Evolutionary conservation across 2,888 invertebrate species (phyloP), one percentile per base, ranked within the genome.

Genomic region (Mythimna loreyi): DNA sequence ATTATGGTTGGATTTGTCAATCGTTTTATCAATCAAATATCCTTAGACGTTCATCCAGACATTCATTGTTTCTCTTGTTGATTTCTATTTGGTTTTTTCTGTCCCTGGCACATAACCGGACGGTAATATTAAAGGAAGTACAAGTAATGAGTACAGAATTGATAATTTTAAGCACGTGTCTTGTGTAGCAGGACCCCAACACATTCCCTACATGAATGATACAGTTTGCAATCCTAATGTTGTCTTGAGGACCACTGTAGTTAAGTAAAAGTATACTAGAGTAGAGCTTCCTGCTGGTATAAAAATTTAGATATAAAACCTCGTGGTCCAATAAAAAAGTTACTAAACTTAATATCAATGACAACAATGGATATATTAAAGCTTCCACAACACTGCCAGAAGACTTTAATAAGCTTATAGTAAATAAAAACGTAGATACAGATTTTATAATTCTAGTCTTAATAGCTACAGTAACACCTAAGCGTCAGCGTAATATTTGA

Each of bases 81-180:
- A 92, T 92, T 92, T 93, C 88, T 89, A 83, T 91, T 92, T 90
- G 88, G 87, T 91, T 92, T 91, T 87, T 92, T 94, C 91, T 94
- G 90, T 91, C 92, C 94, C 93, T 94, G 92, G 95, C 95, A 95
- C 94, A 87, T 87, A 88, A 87, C 91, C 81, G 95, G 93, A 93
- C 89, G 91, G 88, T 90, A 89, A 87, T 86, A 89, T 81, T 87
- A 86, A 94, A 95, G 95, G 95, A 95, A 95, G 95, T 95, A 95
- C 95, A 95, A 95, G 95, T 95, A 95, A 95, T 94, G 90, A 94
- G 92, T 94, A 92, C 89, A 94, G 89, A 92, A 91, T 93, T 94
- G 92, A 92, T 94, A 91, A 92, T 90, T 91, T 88, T 91, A 91
- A 90, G 95, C 95, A 95, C 95, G 94, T 94, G 95, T 93, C 93